phyloP scores from a whole-genome alignment of 2,797 vertebrate genomes.

The Sciaenops ocellatus region DNA sequence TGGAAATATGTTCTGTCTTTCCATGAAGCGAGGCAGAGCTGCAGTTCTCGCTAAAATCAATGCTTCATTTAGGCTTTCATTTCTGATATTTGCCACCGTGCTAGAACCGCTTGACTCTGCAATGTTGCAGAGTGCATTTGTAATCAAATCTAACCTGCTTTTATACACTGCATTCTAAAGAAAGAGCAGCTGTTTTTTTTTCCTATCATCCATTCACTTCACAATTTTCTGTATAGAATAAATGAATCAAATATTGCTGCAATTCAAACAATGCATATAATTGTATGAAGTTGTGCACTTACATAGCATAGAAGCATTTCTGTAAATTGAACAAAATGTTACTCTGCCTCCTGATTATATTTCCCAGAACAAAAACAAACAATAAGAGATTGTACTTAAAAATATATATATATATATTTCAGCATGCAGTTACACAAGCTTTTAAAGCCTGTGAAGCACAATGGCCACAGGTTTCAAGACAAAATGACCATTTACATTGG shows the following conservation, averaged over 20 bases:
- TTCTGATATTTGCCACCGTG: conserved; percentile 23
- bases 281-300: not conserved
- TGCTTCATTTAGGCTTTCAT: conserved; percentile 50
- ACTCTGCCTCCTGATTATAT: conserved; percentile 37
- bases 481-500: conserved; percentile 9
- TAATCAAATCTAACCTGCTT: conserved; percentile 43
- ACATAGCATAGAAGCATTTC: conserved; percentile 11
- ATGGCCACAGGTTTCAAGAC: not conserved
- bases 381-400: conserved; percentile 28
- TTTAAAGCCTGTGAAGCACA: conserved; percentile 13
- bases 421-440: not conserved
- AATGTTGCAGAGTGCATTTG: conserved; percentile 37
- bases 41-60: conserved; percentile 37
- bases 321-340: conserved; percentile 51
- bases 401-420: no score
- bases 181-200: not conserved
- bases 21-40: conserved; percentile 36
- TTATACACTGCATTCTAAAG: conserved; percentile 19
- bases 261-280: conserved; percentile 22
- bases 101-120: conserved; percentile 17
- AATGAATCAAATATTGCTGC: conserved; percentile 31
- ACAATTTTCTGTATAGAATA: conserved; percentile 15
- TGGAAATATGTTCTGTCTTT: conserved; percentile 38
- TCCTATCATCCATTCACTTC: conserved; percentile 1
- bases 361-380: conserved; percentile 35